phyloP scores from a whole-genome alignment of 37 sponge, comb jelly and placozoan species.

The Ianthella basta region DNA sequence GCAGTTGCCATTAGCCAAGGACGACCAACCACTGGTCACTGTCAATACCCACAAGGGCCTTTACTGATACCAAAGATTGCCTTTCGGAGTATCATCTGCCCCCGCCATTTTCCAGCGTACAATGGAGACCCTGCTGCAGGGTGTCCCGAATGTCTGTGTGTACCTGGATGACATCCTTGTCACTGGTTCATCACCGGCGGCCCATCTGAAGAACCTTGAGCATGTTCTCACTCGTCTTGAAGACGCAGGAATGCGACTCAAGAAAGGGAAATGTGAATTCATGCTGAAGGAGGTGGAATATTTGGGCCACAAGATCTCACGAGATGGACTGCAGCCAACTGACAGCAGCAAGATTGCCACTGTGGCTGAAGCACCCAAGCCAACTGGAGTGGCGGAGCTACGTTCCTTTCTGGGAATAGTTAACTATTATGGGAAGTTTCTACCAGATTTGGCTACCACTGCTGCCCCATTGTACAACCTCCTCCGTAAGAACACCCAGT shows the following conservation, averaged over 20 bases:
- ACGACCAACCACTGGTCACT: not conserved
- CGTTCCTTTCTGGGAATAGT: not conserved
- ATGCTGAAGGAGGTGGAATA: not conserved
- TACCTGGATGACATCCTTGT: slow-evolving; percentile 31
- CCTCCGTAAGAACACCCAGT: too few species aligned
- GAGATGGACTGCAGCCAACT: slow-evolving; percentile 13
- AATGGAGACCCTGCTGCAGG: slow-evolving; percentile 16
- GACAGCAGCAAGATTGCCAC: not conserved
- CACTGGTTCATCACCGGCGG: not conserved
- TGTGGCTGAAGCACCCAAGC: not conserved
- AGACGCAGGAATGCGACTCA: slow-evolving; percentile 2
- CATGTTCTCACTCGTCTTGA: not conserved
- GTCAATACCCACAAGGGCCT: slow-evolving; percentile 6
- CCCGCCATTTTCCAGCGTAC: slow-evolving; percentile 17
- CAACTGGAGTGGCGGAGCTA: not conserved
- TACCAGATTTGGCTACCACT: too few species aligned
- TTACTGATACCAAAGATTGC: not conserved
- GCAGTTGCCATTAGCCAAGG: slow-evolving; percentile 17
- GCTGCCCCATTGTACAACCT: too few species aligned
- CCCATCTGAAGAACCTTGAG: not conserved
- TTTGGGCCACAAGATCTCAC: slow-evolving; percentile 14
- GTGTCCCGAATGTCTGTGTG: slow-evolving; percentile 6
- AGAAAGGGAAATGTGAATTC: slow-evolving; percentile 13
- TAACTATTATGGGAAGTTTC: slow-evolving; percentile 15
- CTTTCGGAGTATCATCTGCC: not conserved